Evolutionary conservation across 2,113 vertebrate species (phyloP).

Genomic region (Mola mola): DNA sequence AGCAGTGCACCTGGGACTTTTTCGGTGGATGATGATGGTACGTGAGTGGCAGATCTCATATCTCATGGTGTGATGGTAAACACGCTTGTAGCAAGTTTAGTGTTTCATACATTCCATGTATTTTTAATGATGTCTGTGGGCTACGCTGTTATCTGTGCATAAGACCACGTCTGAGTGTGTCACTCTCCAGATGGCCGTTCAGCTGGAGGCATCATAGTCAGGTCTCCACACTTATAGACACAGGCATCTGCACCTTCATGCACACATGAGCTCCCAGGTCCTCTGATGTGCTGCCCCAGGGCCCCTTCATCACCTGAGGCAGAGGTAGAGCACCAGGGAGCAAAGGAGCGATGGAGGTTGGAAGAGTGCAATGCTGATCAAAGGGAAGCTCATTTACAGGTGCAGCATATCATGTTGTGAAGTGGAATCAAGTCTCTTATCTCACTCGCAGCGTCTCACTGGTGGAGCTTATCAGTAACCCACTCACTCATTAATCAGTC

Average conservation of each 20-base stretch:
- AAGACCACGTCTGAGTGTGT: slow-evolving; percentile 28
- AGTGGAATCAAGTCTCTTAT: slow-evolving; percentile 68
- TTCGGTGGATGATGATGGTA: slow-evolving; percentile 40
- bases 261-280: slow-evolving; percentile 34
- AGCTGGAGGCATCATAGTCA: slow-evolving; percentile 54
- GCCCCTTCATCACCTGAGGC: slow-evolving; percentile 64
- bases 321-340: slow-evolving; percentile 67
- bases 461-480: slow-evolving; percentile 51
- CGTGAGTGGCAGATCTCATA: slow-evolving; percentile 46
- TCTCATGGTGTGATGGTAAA: slow-evolving; percentile 44
- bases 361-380: slow-evolving; percentile 63
- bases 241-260: slow-evolving; percentile 5
- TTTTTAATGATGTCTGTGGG: slow-evolving; percentile 70
- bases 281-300: slow-evolving; percentile 67
- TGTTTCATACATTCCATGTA: no score
- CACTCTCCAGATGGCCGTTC: slow-evolving; percentile 72
- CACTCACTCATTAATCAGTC: slow-evolving; percentile 31
- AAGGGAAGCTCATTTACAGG: slow-evolving; percentile 65
- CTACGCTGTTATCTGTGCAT: slow-evolving; percentile 54
- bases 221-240: slow-evolving; percentile 28
- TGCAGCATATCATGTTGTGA: slow-evolving; percentile 53
- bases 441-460: slow-evolving; percentile 52
- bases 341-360: slow-evolving; percentile 33
- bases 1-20: slow-evolving; percentile 36
- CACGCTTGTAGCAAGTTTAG: slow-evolving; percentile 44